phyloP scores from a whole-genome alignment of 2,113 vertebrate species.

The Pipa parva region DNA sequence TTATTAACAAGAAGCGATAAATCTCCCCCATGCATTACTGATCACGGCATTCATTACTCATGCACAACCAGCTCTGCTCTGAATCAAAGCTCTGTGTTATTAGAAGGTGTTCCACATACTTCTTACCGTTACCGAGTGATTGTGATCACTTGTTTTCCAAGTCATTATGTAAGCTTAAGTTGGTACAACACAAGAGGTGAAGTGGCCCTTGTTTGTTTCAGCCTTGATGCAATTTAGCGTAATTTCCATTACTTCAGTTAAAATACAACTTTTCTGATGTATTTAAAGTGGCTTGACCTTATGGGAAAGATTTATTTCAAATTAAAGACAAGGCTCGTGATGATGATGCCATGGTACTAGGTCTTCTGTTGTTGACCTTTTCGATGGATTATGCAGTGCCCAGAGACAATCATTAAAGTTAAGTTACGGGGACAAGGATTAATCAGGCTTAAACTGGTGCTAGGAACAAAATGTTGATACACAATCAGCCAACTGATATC shows the following conservation, averaged over 20 bases:
- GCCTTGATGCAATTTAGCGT: background rate
- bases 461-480: background rate
- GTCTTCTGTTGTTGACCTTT: too few species aligned
- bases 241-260: conserved; percentile 13
- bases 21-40: too few species aligned
- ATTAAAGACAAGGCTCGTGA: background rate
- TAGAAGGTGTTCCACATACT: background rate
- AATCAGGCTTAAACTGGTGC: background rate
- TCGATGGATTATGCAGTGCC: too few species aligned
- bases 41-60: too few species aligned
- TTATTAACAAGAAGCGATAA: too few species aligned
- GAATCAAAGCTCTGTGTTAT: background rate
- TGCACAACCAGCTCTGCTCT: too few species aligned
- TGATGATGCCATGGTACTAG: too few species aligned
- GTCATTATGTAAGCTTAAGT: background rate
- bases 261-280: background rate
- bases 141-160: background rate
- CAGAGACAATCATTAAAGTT: too few species aligned
- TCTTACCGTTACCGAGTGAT: background rate
- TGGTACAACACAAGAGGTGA: conserved; percentile 6
- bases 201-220: conserved; percentile 13
- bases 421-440: conserved; percentile 1
- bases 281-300: conserved; percentile 8
- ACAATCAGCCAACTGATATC: background rate
- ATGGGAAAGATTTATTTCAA: background rate